Base-by-base conservation (phyloP, 2,113 vertebrate genomes). In the Hemiprocne comata region DNA sequence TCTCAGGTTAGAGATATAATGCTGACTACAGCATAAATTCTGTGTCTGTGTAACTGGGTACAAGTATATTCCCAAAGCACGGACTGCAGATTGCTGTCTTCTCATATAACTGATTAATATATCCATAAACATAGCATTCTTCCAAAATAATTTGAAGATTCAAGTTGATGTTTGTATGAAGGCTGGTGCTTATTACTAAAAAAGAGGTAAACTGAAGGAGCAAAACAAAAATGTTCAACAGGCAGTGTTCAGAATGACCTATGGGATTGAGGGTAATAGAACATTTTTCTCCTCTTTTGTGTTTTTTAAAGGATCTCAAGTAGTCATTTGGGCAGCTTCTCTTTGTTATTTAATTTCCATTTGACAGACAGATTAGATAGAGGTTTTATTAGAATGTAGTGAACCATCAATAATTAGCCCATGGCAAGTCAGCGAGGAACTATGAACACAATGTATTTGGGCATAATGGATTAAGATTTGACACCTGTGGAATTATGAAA, bases 401-500 rank as follows among this genome's bases (percentile, higher is more conserved):
- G 73, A 96, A 66, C 86, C 81, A 70, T 91, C 77, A 81, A 29
- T 96, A 96, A 94, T 65, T 96, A 93, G 80, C 80, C 67, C 0
- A 1, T 84, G 71, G 62, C 44, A 92, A 92, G 78, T 77, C 90
- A 91, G 46, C 3, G 3, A 79, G 79, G 65, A 96, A 8, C 38
- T 88, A 6, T 90, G 58, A 73, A 61, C 31, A 51, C 82, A 61
- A 90, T 82, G 58, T 74, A 62, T 31, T 81, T 93, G 69, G 48
- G 72, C 44, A 80, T 92, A 83, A 79, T 85, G 74, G 88, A 95
- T 93, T 92, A 94, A 95, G 73, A 74, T 74, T 84, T 91, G 90
- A 91, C 60, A 90, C 88, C 48, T 95, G 51, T 88, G 88, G 93
- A 96, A 92, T 97, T 55, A 86, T 57, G 57, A 87, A 94, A 89